Percentiles rank a stretch among this genome's conserved stretches.
phyloP scores from a whole-genome alignment of 2,888 invertebrate species.

The Eledone cirrhosa region DNA sequence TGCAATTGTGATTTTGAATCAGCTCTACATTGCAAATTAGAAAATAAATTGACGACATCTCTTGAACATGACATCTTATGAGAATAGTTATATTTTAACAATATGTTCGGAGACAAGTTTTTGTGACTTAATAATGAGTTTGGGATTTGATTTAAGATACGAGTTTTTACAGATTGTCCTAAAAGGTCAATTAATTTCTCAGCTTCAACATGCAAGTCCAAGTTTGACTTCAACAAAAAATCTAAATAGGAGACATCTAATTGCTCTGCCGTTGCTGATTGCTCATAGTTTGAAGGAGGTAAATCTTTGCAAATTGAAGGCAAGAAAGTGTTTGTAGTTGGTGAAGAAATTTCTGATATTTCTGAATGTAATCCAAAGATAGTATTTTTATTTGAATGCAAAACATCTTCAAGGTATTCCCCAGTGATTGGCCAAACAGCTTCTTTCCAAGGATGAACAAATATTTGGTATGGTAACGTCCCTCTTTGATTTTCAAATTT shows the following conservation, averaged over 20 bases:
- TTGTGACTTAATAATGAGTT: not conserved
- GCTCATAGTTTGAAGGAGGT: slow-evolving; percentile 5
- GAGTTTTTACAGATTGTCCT: slow-evolving; percentile 50
- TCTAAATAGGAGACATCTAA: slow-evolving; percentile 29
- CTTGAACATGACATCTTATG: no score
- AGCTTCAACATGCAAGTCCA: slow-evolving; percentile 39
- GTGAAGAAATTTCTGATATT: slow-evolving; percentile 7
- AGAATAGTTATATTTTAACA: not conserved
- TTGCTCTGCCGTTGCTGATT: slow-evolving; percentile 28
- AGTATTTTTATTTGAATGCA: slow-evolving; percentile 25
- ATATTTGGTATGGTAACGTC: slow-evolving; percentile 36
- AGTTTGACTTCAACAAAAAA: slow-evolving; percentile 31
- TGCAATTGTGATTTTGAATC: not conserved
- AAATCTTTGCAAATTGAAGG: slow-evolving; percentile 26
- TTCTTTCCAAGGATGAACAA: slow-evolving; percentile 57
- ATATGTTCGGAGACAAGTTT: not conserved
- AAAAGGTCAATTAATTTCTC: slow-evolving; percentile 60
- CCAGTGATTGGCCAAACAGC: slow-evolving; percentile 52
- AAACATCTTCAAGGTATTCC: slow-evolving; percentile 33
- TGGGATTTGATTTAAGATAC: slow-evolving; percentile 51
- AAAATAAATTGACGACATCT: not conserved
- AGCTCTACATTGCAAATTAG: not conserved
- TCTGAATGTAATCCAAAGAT: not conserved
- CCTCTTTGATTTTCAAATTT: slow-evolving; percentile 41
- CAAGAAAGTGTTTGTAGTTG: slow-evolving; percentile 11